A percentile compares a stretch with the other conserved stretches of the same genome.
Conservation (phyloP, 35 echinoderm and acorn worm species). For the Strongylocentrotus purpuratus region DNA sequence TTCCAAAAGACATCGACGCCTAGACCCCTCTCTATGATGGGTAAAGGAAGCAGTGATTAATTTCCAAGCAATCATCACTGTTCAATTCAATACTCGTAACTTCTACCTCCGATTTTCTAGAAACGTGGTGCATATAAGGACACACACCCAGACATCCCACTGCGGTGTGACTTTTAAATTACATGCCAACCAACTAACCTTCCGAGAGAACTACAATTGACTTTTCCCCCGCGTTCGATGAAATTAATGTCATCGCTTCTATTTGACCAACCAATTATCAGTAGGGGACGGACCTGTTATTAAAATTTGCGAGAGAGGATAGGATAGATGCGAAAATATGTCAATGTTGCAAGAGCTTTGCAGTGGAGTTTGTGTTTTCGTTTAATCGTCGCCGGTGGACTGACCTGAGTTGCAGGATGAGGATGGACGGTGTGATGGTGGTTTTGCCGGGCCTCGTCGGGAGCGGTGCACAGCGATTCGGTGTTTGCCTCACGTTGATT, state of each 20-base stretch:
- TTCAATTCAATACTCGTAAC: too few species aligned
- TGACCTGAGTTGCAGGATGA: not conserved
- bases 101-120: too few species aligned
- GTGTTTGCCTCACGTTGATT: not conserved
- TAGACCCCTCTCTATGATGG: not conserved
- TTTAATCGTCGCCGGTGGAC: not conserved
- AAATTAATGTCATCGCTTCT: constrained; percentile 11
- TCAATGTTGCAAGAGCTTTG: not conserved
- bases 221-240: not conserved
- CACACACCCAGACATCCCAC: too few species aligned
- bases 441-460: not conserved
- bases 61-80: too few species aligned
- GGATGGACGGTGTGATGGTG: not conserved
- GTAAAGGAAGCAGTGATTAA: too few species aligned
- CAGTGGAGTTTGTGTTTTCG: not conserved
- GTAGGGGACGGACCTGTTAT: not conserved
- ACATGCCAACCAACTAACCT: not conserved
- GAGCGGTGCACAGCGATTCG: not conserved
- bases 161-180: too few species aligned
- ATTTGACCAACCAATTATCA: not conserved
- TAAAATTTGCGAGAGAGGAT: not conserved
- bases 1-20: not conserved
- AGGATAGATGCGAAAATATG: not conserved
- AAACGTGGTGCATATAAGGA: too few species aligned
- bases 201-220: not conserved